Conservation (phyloP, 2,888 invertebrate genomes). For the Agrotis ipsilon region DNA sequence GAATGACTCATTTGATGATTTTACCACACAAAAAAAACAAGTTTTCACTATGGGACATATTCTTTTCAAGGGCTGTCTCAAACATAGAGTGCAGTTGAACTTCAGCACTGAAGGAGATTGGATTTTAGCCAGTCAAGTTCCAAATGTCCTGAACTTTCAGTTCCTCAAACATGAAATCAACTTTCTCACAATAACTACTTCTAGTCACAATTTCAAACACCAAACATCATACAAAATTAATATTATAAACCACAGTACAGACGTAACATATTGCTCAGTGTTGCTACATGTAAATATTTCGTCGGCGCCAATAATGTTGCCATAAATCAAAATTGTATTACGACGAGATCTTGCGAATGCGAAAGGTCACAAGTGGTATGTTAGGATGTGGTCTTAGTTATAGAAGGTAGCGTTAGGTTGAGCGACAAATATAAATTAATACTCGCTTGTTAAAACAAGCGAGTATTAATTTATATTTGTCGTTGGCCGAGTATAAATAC, state of each 20-base stretch:
- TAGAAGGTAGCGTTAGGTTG: not conserved
- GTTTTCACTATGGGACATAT: too few species aligned
- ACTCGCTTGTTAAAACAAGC: too few species aligned
- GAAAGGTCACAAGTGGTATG: constrained; percentile 29
- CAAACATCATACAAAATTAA: constrained; percentile 40
- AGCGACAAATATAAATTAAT: too few species aligned
- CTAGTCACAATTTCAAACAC: constrained; percentile 10
- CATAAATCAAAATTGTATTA: constrained; percentile 93
- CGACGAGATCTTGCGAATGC: constrained; percentile 82
- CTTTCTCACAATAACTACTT: constrained; percentile 15
- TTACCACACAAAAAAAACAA: too few species aligned
- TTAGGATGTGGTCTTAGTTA: not conserved
- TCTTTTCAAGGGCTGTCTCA: too few species aligned
- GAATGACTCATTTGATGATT: too few species aligned
- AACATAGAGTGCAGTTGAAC: too few species aligned
- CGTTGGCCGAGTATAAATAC: too few species aligned
- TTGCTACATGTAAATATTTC: constrained; percentile 53
- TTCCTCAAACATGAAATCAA: not conserved
- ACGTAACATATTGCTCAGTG: constrained; percentile 47
- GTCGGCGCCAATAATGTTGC: constrained; percentile 85
- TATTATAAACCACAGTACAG: constrained; percentile 44
- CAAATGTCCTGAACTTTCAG: not conserved
- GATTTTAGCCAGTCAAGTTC: not conserved
- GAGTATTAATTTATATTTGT: too few species aligned
- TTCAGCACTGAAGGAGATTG: not conserved